Evolutionary conservation across 2,113 vertebrate species (phyloP).

Genomic region (Heterochromis multidens): DNA sequence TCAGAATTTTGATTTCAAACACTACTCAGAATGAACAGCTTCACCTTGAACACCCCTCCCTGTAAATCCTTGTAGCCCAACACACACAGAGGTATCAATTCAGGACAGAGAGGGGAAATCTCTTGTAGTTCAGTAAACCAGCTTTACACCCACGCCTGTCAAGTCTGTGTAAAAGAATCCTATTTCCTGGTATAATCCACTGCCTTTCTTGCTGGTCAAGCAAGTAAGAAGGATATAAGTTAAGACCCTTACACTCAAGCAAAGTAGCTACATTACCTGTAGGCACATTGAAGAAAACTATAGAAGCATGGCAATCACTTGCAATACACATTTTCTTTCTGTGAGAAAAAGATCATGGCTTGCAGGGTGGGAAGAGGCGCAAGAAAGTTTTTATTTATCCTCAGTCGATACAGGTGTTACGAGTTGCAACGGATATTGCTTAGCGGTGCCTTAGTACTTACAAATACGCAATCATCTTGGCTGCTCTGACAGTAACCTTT

Average conservation of each 20-base stretch:
- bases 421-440: background rate
- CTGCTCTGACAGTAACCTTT: conserved; percentile 2
- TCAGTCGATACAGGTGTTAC: background rate
- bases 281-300: background rate
- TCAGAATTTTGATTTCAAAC: background rate
- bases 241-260: background rate
- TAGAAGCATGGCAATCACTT: background rate
- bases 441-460: background rate
- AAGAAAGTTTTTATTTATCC: background rate
- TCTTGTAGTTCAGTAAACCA: background rate
- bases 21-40: background rate
- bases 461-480: background rate
- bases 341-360: background rate
- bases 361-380: background rate
- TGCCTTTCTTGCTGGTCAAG: conserved; percentile 10
- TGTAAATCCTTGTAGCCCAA: background rate
- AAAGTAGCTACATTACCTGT: background rate
- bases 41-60: background rate
- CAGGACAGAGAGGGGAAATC: conserved; percentile 3
- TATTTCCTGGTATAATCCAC: conserved; percentile 28
- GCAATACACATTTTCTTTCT: background rate
- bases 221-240: conserved; percentile 20
- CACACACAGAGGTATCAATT: background rate
- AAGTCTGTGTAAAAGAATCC: conserved; percentile 23
- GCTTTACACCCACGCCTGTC: conserved; percentile 26